A percentile compares a stretch with the other conserved stretches of the same genome.
Evolutionary conservation across 1,140 invertebrate species (phyloP).

Genomic region (Drosophila kohkoa): DNA sequence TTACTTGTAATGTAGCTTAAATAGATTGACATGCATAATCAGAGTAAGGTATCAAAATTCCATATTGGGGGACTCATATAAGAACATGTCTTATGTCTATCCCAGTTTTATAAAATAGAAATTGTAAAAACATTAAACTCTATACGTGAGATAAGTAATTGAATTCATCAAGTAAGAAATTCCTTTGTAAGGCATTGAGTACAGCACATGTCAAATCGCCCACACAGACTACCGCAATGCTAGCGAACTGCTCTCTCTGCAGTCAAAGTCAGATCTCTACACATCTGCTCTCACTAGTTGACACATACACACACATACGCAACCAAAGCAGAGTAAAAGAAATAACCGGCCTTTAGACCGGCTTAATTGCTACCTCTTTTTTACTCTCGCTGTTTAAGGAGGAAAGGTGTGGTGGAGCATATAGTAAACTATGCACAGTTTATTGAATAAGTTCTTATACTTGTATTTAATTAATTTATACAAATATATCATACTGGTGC

Average conservation of each 20-base stretch:
- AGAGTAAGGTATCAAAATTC: too few species aligned
- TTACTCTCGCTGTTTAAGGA: not conserved
- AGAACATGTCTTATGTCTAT: too few species aligned
- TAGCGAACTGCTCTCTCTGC: constrained; percentile 24
- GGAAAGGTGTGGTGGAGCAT: too few species aligned
- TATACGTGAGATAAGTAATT: constrained; percentile 24
- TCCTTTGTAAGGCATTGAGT: constrained; percentile 44
- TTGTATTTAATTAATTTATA: too few species aligned
- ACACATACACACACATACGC: not conserved
- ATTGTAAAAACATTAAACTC: not conserved
- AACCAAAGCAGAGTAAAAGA: too few species aligned
- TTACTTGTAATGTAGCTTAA: too few species aligned
- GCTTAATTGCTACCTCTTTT: constrained; percentile 25
- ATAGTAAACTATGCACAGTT: too few species aligned
- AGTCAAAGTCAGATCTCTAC: not conserved
- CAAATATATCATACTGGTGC: too few species aligned
- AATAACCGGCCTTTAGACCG: constrained; percentile 19
- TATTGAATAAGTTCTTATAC: too few species aligned
- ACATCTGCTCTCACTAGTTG: not conserved
- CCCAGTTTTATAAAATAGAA: too few species aligned
- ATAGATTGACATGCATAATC: too few species aligned
- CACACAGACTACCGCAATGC: constrained; percentile 11
- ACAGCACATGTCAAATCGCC: constrained; percentile 26
- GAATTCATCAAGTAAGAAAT: constrained; percentile 45
- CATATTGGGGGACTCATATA: too few species aligned